Base-by-base conservation (phyloP, 2,113 vertebrate species). In the Jacana jacana region DNA sequence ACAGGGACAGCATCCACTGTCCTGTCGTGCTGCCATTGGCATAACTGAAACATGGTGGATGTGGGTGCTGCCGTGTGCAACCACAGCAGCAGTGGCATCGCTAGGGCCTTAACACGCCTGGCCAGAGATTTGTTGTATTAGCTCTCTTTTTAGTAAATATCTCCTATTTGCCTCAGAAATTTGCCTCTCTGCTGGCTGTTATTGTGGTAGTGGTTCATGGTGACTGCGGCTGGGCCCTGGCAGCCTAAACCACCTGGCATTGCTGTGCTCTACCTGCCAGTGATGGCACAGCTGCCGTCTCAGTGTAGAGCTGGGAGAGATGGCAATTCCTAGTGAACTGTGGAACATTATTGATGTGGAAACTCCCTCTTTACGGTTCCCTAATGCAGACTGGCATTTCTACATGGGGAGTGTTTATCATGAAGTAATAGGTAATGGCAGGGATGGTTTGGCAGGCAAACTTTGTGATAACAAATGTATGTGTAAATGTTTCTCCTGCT, bases 31-130 rank as follows among this genome's bases (percentile, higher is more conserved):
- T 71, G 42, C 42, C 27, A 9, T 0, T n/a, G 57, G 35, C 61
- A 65, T 31, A 33, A 37, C 13, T 16, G 20, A 25, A 20, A 18
- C 0, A 0, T 8, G 25, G 31, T 17, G 22, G n/a, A 5, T 17
- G 46, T 63, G n/a, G 20, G 35, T 9, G 10, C 30, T 40, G 8
- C 33, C 14, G 14, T 52, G 42, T 19, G 44, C 48, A 46, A n/a
- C n/a, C 46, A 17, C 8, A 54, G 42, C 39, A 37, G 4, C 20
- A 54, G 70, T 12, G 4, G 9, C 17, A 9, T 17, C 35, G 8
- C 39, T 28, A 44, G 52, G 28, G 31, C 48, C 27, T 42, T 6
- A 27, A 27, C 8, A 3, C 12, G 15, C 33, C 35, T 22, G 25
- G 25, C 52, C 30, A 25, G 30, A 54, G 35, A 8, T 37, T 72